phyloP scores from a whole-genome alignment of 2,888 invertebrate species.

The Lepidocyrtinus sp. region DNA sequence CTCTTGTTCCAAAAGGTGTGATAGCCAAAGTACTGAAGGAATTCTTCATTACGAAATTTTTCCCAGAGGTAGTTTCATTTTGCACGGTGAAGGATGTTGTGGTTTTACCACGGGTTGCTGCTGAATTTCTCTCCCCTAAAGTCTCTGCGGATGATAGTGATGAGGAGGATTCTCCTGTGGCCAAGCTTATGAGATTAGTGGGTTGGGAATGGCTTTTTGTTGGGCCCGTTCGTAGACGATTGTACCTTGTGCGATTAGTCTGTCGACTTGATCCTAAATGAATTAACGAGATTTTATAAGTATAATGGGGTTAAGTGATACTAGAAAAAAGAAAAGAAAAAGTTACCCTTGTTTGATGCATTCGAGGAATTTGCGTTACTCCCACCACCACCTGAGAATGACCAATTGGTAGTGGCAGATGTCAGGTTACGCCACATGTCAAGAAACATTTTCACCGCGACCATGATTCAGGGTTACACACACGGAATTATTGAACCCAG shows the following conservation, averaged over 20 bases:
- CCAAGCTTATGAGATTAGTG: slow-evolving; percentile 40
- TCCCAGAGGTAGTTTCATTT: not conserved
- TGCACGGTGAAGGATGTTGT: not conserved
- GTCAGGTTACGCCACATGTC: slow-evolving; percentile 52
- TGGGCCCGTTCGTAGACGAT: slow-evolving; percentile 41
- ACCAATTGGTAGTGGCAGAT: slow-evolving; percentile 50
- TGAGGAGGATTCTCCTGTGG: not conserved
- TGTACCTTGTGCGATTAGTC: slow-evolving; percentile 35
- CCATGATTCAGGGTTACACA: no score
- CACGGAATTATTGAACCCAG: no score
- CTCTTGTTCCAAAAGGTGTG: not conserved
- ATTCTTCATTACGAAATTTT: not conserved
- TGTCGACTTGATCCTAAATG: not conserved
- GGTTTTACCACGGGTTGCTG: no score
- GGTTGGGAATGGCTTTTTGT: slow-evolving; percentile 46
- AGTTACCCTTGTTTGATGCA: slow-evolving; percentile 3
- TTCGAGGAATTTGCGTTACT: not conserved
- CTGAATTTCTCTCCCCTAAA: not conserved
- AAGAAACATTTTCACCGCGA: slow-evolving; percentile 41
- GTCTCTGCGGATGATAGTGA: not conserved
- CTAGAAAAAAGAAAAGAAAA: not conserved
- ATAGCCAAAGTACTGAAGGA: not conserved
- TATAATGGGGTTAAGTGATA: not conserved
- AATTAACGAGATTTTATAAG: not conserved
- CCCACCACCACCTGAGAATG: slow-evolving; percentile 29